These are phyloP conservation scores for Potamilus streckersoni DNA, from an alignment of 1,140 invertebrate species.

Conservation along the genomic window DNA sequence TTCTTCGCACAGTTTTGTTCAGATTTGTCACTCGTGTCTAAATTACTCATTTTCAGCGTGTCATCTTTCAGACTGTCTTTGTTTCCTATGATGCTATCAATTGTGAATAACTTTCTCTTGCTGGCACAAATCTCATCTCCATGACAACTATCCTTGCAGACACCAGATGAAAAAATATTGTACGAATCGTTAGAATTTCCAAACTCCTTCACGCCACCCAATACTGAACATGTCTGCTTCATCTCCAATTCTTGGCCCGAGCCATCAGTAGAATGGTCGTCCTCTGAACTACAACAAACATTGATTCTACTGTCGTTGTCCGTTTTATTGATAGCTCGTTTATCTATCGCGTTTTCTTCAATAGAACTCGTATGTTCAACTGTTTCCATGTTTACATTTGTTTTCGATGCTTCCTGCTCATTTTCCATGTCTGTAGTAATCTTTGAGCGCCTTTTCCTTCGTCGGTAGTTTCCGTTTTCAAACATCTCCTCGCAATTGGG, in stretches of 20 bases:
- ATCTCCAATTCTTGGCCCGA: constrained; percentile 21
- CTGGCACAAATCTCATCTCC: constrained; percentile 15
- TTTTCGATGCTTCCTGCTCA: constrained; percentile 14
- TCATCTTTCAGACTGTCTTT: constrained; percentile 7
- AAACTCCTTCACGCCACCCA: too few species aligned
- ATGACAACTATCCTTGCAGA: neutral
- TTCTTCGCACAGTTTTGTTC: constrained; percentile 19
- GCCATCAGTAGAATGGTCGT: constrained; percentile 34
- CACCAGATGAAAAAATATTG: neutral
- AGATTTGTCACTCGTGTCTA: neutral
- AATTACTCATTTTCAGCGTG: neutral
- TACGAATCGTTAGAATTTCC: neutral
- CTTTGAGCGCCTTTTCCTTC: constrained; percentile 74
- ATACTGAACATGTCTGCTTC: neutral
- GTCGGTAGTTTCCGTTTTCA: constrained; percentile 91
- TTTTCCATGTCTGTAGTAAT: constrained; percentile 33
- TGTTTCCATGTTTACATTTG: constrained; percentile 9
- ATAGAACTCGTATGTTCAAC: constrained; percentile 30
- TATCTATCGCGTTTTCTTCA: constrained; percentile 21
- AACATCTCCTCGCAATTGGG: constrained; percentile 93
- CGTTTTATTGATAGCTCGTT: constrained; percentile 11
- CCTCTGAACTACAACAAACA: constrained; percentile 38
- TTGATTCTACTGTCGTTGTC: constrained; percentile 45
- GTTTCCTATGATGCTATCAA: constrained; percentile 58
- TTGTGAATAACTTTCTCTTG: constrained; percentile 47